Base-by-base conservation (phyloP, 2,888 invertebrate species). In the Cryptophagus acutangulus region DNA sequence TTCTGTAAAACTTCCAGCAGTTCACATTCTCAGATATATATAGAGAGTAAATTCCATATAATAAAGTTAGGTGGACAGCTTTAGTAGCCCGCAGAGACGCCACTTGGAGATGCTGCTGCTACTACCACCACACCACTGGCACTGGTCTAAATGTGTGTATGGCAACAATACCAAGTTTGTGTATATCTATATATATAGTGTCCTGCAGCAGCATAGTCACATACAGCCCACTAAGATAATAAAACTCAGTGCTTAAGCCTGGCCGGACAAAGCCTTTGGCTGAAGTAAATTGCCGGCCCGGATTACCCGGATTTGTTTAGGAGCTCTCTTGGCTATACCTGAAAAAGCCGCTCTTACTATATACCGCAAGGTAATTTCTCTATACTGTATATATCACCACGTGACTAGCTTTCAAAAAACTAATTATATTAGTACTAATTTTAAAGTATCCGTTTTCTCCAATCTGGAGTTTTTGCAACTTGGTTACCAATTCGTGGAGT, bases 281-380 rank as follows among this genome's bases (percentile, higher is more conserved):
- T 67, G 66, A 68, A 66, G 67, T 68, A 70, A 70, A 69, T 70
- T 68, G 69, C 69, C 62, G 65, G 60, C 61, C 56, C 48, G 68
- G 70, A 69, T 70, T 70, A 68, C 60, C 51, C 55, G 69, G 69
- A 70, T 70, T 70, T 69, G 68, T 67, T 65, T 66, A 63, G 66
- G 63, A 65, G 66, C 63, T 64, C 52, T 56, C 26, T 26, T 56
- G 44, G 38, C 51, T 43, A 45, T 53, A 55, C 54, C 57, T 55
- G 55, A 50, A 50, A 55, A 52, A 36, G 38, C 38, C 39, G 34
- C 38, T 30, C 28, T 38, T 38, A 40, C 30, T 44, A 49, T 46
- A 42, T n/a, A n/a, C 52, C 51, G 48, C 45, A 50, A 49, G 47
- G 49, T 51, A 55, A 49, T 55, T 52, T 53, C 53, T 50, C 38